phyloP scores from a whole-genome alignment of 2,113 vertebrate species.

The Carassius carassius region DNA sequence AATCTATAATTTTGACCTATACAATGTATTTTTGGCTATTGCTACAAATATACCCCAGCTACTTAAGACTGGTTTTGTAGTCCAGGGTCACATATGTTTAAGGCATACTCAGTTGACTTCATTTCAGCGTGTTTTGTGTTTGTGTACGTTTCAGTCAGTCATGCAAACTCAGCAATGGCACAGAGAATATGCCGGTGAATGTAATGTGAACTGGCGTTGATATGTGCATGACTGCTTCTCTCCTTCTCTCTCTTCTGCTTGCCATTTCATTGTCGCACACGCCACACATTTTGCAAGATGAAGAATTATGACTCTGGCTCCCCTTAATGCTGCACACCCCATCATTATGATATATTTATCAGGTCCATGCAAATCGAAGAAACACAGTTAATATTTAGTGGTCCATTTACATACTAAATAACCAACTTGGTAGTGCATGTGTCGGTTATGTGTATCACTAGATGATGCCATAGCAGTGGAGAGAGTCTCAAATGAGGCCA shows the following conservation, averaged over 20 bases:
- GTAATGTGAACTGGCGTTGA: constrained; percentile 11
- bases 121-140: constrained; percentile 6
- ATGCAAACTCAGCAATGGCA: not conserved
- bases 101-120: not conserved
- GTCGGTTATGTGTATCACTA: constrained; percentile 26
- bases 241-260: not conserved
- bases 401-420: constrained; percentile 47
- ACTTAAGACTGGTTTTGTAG: no score
- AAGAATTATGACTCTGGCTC: constrained; percentile 44
- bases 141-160: constrained; percentile 1
- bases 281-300: constrained; percentile 27
- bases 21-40: no score
- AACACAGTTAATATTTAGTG: constrained; percentile 46
- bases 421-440: not conserved
- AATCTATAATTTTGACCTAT: no score
- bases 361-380: constrained; percentile 24
- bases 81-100: not conserved
- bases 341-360: constrained; percentile 45
- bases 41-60: no score
- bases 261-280: not conserved
- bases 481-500: not conserved
- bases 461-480: constrained; percentile 24
- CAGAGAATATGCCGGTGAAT: not conserved
- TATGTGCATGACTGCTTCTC: constrained; percentile 2
- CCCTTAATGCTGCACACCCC: not conserved